These are phyloP conservation scores for Synanthedon tipuliformis DNA, from an alignment of 2,888 invertebrate genomes.

Conservation along the genomic window DNA sequence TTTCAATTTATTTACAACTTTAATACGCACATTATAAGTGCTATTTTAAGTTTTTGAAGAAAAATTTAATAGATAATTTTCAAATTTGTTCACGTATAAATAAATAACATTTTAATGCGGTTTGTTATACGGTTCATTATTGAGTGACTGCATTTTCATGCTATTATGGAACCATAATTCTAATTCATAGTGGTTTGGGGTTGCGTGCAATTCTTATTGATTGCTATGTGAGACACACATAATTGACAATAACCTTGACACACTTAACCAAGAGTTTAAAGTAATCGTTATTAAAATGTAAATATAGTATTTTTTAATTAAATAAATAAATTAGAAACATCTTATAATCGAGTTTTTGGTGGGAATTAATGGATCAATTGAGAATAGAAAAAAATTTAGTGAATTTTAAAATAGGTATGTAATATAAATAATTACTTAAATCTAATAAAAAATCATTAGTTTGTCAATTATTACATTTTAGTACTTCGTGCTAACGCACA, in stretches of 20 bases:
- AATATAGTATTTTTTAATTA: too few relatives aligned
- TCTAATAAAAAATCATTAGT: too few relatives aligned
- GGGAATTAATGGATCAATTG: too few relatives aligned
- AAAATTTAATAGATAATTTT: not conserved
- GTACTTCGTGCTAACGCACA: too few relatives aligned
- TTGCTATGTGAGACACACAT: constrained; percentile 35
- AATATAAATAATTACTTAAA: too few relatives aligned
- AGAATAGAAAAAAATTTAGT: too few relatives aligned
- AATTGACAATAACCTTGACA: constrained; percentile 14
- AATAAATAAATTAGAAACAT: too few relatives aligned
- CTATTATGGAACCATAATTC: not conserved
- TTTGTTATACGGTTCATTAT: not conserved
- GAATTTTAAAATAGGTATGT: too few relatives aligned
- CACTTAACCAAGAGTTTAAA: constrained; percentile 6
- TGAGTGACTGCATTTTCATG: not conserved
- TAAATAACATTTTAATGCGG: not conserved
- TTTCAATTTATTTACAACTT: not conserved
- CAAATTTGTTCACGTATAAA: not conserved
- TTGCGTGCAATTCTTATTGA: constrained; percentile 27
- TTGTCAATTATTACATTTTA: too few relatives aligned
- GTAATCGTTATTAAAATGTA: not conserved
- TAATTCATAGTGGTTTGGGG: constrained; percentile 12
- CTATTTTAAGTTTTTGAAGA: not conserved
- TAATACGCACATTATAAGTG: not conserved
- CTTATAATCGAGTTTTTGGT: too few relatives aligned